These are phyloP conservation scores for Portunus trituberculatus DNA, from an alignment of 1,140 invertebrate genomes.

Conservation along the genomic window DNA sequence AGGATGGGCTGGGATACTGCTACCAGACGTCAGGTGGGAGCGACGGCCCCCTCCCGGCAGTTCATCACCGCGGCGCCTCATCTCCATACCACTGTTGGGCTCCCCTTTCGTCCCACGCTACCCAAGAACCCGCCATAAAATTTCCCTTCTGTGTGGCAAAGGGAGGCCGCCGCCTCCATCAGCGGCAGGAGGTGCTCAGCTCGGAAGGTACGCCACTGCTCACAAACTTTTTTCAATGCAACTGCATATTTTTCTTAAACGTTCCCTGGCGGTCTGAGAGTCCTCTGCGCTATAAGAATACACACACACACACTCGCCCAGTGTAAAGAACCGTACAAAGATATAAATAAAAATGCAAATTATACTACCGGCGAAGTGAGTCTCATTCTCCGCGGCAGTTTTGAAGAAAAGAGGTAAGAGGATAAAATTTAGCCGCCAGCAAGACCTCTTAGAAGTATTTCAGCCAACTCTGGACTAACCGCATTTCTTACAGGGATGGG, in stretches of 20 bases:
- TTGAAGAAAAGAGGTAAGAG: not conserved
- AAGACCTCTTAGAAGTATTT: not conserved
- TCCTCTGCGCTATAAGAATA: not conserved
- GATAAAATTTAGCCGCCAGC: not conserved
- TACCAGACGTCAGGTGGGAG: not conserved
- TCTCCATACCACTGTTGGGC: not conserved
- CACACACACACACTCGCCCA: not conserved
- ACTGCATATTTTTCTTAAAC: not conserved
- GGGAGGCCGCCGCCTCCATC: not conserved
- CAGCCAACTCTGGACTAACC: not conserved
- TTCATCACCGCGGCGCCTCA: not conserved
- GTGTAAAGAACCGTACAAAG: not conserved
- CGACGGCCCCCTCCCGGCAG: not conserved
- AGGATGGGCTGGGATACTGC: not conserved
- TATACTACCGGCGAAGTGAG: not conserved
- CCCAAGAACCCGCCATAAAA: not conserved
- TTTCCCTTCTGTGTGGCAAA: not conserved
- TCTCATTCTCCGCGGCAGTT: not conserved
- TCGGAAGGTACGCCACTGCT: not conserved
- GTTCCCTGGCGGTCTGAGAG: not conserved
- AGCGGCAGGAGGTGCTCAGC: not conserved
- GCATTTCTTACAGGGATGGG: not conserved
- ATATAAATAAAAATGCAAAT: conserved; percentile 7
- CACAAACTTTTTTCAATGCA: not conserved
- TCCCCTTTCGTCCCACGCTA: not conserved